A percentile compares a stretch with the other conserved stretches of the same genome.
Evolutionary conservation across 2,888 invertebrate genomes (phyloP).

Genomic region (Thereva nobilitata): DNA sequence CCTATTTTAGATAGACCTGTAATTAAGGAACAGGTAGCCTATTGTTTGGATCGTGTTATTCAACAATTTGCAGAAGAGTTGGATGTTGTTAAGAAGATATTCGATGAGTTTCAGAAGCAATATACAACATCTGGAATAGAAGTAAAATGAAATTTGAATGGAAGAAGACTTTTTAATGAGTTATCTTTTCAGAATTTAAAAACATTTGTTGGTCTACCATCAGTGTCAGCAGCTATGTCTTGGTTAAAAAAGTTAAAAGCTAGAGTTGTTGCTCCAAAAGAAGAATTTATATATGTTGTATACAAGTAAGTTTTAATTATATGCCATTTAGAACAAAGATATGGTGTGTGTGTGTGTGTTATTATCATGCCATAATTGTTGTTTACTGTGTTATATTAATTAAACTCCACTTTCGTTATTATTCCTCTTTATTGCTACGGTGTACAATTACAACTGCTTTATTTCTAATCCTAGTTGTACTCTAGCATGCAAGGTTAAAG

Average conservation of each 20-base stretch:
- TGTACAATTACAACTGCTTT: no score
- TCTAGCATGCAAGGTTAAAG: no score
- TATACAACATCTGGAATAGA: slow-evolving; percentile 43
- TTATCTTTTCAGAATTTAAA: slow-evolving; percentile 57
- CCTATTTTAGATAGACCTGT: slow-evolving; percentile 74
- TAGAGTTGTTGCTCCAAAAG: slow-evolving; percentile 64
- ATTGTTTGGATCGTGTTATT: slow-evolving; percentile 69
- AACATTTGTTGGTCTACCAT: slow-evolving; percentile 72
- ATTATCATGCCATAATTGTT: no score
- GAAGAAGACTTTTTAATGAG: no score
- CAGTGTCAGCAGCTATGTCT: slow-evolving; percentile 73
- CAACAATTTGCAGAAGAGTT: slow-evolving; percentile 68
- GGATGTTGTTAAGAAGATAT: slow-evolving; percentile 67
- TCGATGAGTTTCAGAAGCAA: slow-evolving; percentile 62
- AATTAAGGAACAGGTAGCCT: slow-evolving; percentile 72
- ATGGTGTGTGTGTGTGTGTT: no score
- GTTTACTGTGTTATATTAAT: no score
- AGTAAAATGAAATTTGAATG: slow-evolving; percentile 39
- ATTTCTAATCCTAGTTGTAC: no score
- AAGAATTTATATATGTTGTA: slow-evolving; percentile 67
- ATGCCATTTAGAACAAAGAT: not conserved
- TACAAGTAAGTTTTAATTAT: slow-evolving; percentile 61
- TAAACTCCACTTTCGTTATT: no score
- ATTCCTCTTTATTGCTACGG: no score
- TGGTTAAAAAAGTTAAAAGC: slow-evolving; percentile 71